phyloP scores from a whole-genome alignment of 2,888 invertebrate genomes.

The Lepeophtheirus nordmannii region DNA sequence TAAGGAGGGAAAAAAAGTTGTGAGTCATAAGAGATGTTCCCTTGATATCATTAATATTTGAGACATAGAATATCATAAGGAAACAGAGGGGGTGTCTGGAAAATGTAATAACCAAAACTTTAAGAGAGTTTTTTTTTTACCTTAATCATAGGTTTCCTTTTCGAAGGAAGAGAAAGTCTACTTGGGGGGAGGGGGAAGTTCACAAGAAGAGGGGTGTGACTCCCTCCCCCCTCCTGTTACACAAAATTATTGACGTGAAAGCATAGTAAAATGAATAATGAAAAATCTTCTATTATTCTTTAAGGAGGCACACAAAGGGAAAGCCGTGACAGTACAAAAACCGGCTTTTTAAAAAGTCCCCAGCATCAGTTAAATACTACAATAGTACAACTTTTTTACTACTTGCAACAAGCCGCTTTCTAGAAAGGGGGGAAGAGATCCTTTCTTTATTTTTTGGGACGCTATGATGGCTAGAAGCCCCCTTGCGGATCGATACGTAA shows the following conservation, averaged over 20 bases:
- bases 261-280: neutral
- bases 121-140: no score
- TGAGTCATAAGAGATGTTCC: no score
- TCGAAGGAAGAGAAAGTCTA: neutral
- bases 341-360: no score
- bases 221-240: neutral
- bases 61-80: no score
- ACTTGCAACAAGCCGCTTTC: neutral
- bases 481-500: neutral
- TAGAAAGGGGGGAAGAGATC: neutral
- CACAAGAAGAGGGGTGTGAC: neutral
- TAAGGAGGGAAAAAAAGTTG: no score
- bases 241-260: neutral
- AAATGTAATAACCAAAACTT: no score
- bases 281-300: neutral
- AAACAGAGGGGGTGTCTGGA: no score
- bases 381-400: neutral
- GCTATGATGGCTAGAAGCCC: neutral
- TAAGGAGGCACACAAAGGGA: neutral
- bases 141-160: no score
- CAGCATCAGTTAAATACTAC: no score
- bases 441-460: neutral
- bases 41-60: no score
- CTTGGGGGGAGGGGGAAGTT: neutral
- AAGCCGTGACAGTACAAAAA: neutral